Evolutionary conservation across 2,797 vertebrate species (phyloP).

Genomic region (Iguana delicatissima): DNA sequence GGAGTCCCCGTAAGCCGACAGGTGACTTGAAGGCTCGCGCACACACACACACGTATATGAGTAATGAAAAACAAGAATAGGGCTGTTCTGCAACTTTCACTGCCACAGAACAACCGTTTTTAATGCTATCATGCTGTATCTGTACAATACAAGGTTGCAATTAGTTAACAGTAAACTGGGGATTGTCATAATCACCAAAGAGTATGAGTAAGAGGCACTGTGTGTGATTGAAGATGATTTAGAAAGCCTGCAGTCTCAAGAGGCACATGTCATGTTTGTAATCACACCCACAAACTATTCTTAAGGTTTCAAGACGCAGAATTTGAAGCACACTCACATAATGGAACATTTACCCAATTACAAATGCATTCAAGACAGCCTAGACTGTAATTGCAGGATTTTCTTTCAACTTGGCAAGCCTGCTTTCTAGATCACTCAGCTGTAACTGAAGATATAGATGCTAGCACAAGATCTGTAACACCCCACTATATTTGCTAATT

Average conservation of each 20-base stretch:
- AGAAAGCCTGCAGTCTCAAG: background rate
- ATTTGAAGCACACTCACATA: background rate
- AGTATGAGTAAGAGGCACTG: background rate
- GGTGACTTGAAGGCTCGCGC: too few relatives aligned
- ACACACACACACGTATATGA: too few relatives aligned
- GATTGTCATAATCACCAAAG: background rate
- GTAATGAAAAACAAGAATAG: too few relatives aligned
- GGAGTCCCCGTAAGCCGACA: too few relatives aligned
- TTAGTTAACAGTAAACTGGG: background rate
- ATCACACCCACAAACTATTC: background rate
- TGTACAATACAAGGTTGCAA: background rate
- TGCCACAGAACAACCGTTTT: background rate
- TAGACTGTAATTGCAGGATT: background rate
- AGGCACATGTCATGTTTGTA: background rate
- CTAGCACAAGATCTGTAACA: too few relatives aligned
- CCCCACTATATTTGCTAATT: background rate
- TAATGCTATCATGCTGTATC: background rate
- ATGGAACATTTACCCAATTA: background rate
- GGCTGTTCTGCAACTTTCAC: background rate
- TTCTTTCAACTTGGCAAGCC: background rate
- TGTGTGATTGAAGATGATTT: background rate
- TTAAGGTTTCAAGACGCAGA: background rate
- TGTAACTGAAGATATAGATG: background rate
- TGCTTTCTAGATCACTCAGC: background rate
- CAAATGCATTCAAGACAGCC: background rate